Conservation (phyloP, 2,797 vertebrate species). For the Cynopterus sphinx region DNA sequence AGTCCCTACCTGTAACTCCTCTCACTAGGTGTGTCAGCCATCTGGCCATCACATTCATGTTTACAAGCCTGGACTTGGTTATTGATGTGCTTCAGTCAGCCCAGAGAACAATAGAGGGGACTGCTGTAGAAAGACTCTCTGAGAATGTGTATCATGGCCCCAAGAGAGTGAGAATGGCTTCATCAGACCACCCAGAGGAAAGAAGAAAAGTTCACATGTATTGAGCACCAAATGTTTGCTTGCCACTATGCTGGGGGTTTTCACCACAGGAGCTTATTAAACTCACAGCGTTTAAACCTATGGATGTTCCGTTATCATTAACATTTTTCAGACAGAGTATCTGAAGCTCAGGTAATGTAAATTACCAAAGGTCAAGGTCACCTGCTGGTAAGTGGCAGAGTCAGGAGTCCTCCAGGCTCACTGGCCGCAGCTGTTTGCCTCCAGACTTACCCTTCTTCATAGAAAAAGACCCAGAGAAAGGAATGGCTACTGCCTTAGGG, state of each 20-base stretch:
- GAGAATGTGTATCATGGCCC: background rate
- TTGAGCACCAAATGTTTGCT: background rate
- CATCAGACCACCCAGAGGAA: background rate
- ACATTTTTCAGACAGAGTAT: background rate
- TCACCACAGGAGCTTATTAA: background rate
- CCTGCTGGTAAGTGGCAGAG: background rate
- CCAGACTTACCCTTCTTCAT: rapidly evolving
- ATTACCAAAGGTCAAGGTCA: background rate
- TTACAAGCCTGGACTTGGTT: background rate
- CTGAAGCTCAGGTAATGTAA: background rate
- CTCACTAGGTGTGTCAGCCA: rapidly evolving
- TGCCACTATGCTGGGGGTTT: rapidly evolving
- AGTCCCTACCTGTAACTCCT: rapidly evolving
- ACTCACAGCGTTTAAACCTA: background rate
- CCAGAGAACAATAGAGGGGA: background rate
- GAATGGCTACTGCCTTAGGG: rapidly evolving
- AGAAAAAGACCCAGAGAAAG: background rate
- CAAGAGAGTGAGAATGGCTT: background rate
- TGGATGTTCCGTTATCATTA: background rate
- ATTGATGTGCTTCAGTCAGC: background rate
- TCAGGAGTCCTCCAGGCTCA: background rate
- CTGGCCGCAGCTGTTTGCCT: background rate
- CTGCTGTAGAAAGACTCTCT: background rate
- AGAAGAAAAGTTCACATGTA: background rate
- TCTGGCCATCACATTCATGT: background rate